These are phyloP conservation scores for Hydractinia echinata DNA, from an alignment of 30 jellyfish, hydroid and myxozoan species.

Conservation along the genomic window DNA sequence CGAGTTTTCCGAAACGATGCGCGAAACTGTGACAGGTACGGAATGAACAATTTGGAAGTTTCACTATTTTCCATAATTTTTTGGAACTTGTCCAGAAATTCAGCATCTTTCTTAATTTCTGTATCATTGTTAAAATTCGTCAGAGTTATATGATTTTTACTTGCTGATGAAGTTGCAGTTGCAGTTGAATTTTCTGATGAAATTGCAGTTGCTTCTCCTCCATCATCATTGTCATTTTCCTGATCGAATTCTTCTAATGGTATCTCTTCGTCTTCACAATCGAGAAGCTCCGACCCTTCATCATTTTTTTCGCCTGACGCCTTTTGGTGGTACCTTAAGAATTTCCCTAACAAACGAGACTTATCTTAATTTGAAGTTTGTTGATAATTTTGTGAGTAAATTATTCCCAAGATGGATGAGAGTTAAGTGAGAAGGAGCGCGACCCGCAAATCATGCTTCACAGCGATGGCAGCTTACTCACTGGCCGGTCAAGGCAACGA, in stretches of 20 bases:
- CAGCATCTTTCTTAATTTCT: constrained; percentile 13
- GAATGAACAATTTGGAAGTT: constrained; percentile 1
- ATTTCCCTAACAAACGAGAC: too few relatives aligned
- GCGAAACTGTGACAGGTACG: constrained; percentile 21
- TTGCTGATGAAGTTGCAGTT: constrained; percentile 11
- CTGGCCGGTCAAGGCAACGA: too few relatives aligned
- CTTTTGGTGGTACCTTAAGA: background rate
- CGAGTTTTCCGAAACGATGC: constrained; percentile 28
- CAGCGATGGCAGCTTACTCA: too few relatives aligned
- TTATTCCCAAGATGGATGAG: too few relatives aligned
- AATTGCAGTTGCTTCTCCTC: background rate
- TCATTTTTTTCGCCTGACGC: too few relatives aligned
- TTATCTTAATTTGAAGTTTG: too few relatives aligned
- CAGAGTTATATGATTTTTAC: too few relatives aligned
- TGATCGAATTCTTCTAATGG: constrained; percentile 6
- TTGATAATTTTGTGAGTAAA: too few relatives aligned
- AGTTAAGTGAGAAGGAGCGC: too few relatives aligned
- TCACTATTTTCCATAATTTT: constrained; percentile 19
- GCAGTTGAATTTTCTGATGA: background rate
- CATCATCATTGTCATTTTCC: constrained; percentile 9
- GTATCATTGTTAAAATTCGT: constrained; percentile 2
- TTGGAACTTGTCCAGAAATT: constrained; percentile 24
- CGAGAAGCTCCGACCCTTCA: constrained; percentile 19
- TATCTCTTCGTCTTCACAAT: constrained; percentile 10
- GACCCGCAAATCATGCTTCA: too few relatives aligned